phyloP scores from a whole-genome alignment of 1,140 invertebrate genomes.

The Nautilus pompilius region DNA sequence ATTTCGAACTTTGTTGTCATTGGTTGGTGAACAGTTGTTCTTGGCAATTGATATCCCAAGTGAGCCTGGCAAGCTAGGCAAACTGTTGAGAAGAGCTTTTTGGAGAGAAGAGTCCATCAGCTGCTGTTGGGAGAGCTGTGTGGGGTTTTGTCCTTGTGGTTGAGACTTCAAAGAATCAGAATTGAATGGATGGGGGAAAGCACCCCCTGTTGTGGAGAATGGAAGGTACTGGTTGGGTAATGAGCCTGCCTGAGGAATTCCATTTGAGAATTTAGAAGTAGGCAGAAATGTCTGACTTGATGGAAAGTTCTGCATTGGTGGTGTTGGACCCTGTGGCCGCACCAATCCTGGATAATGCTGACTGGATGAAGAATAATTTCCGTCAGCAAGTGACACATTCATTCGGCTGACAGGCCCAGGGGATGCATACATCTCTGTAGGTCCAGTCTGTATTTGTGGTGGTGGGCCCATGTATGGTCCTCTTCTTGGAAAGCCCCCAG shows the following conservation, averaged over 20 bases:
- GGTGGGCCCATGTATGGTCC: too few relatives aligned
- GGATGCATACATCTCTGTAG: too few relatives aligned
- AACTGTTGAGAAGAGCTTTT: background rate
- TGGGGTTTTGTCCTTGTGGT: background rate
- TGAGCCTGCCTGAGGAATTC: too few relatives aligned
- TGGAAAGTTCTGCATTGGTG: background rate
- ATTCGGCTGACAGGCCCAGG: too few relatives aligned
- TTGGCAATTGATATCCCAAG: background rate
- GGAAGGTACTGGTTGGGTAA: too few relatives aligned
- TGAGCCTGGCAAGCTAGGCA: background rate
- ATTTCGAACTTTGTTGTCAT: background rate
- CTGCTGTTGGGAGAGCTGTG: background rate
- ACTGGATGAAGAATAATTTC: too few relatives aligned
- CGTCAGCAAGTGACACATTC: too few relatives aligned
- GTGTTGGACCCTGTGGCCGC: background rate
- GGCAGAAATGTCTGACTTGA: background rate
- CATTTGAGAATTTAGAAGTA: background rate
- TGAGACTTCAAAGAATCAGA: too few relatives aligned
- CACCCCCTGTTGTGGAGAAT: too few relatives aligned
- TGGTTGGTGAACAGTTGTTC: background rate
- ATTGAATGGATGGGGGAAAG: too few relatives aligned
- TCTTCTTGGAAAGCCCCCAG: conserved; percentile 9
- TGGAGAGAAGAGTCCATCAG: background rate
- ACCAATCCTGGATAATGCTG: too few relatives aligned
- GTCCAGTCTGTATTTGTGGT: too few relatives aligned